phyloP scores from a whole-genome alignment of 2,888 invertebrate genomes.

The Chrysodeixis includens region DNA sequence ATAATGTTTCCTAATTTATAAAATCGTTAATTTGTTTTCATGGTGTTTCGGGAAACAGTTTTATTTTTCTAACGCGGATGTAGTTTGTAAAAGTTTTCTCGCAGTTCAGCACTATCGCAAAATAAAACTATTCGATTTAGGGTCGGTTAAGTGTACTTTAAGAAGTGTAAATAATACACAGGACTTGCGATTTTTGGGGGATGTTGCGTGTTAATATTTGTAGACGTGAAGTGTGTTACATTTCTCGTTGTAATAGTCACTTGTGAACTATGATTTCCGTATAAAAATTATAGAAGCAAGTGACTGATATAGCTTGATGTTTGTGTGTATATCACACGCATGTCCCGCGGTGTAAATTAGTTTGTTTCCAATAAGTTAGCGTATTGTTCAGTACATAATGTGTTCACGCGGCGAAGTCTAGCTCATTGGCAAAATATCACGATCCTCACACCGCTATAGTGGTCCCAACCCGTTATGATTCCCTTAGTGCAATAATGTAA shows the following conservation, averaged over 20 bases:
- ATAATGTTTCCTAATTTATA: constrained; percentile 39
- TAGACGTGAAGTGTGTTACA: constrained; percentile 18
- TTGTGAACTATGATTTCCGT: constrained; percentile 37
- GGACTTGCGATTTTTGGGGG: constrained; percentile 64
- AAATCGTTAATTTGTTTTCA: constrained; percentile 53
- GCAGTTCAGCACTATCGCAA: constrained; percentile 80
- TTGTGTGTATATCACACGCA: constrained; percentile 26
- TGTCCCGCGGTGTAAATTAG: constrained; percentile 55
- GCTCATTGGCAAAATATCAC: constrained; percentile 29
- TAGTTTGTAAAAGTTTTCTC: constrained; percentile 75
- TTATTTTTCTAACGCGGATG: constrained; percentile 68
- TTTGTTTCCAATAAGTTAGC: constrained; percentile 61
- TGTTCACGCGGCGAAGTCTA: constrained; percentile 58
- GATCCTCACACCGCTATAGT: constrained; percentile 26
- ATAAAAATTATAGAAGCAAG: constrained; percentile 29
- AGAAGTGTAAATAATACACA: constrained; percentile 86
- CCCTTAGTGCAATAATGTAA: constrained; percentile 52
- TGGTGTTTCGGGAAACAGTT: constrained; percentile 60
- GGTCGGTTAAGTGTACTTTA: constrained; percentile 79
- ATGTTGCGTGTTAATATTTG: constrained; percentile 47
- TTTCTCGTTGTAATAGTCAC: constrained; percentile 34
- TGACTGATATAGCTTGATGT: constrained; percentile 32
- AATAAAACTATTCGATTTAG: constrained; percentile 77
- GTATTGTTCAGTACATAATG: constrained; percentile 60
- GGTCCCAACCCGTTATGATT: constrained; percentile 31